Base-by-base conservation (phyloP, 1,140 invertebrate species). In the Centruroides vittatus region DNA sequence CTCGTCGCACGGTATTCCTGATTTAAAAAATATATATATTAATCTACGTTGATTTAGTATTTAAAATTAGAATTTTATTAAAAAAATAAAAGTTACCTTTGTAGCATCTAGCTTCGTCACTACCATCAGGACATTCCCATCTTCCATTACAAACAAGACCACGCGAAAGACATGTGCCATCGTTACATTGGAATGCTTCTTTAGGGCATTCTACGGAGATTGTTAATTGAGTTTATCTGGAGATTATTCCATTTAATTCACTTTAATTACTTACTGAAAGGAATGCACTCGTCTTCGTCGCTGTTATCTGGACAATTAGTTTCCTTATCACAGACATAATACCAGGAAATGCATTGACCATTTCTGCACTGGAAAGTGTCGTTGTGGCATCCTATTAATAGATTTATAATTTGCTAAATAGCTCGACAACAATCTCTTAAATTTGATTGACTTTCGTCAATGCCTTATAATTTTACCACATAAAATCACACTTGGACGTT, bases 81-180 rank as follows among this genome's bases (percentile, higher is more conserved):
- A n/a, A n/a, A 60, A 54, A 47, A 58, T 35, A 60, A 5, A 47
- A 41, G 36, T 54, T 63, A 69, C 69, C 67, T 66, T 65, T 65
- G 50, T 80, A 78, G 69, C 88, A 91, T 62, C 83, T 82, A 8
- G 78, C 72, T 72, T 93, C 89, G 67, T 92, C 88, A 69, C 89
- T 86, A 12, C 85, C 86, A 52, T 82, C 80, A 0, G 84, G 82
- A 71, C 88, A 92, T 70, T 91, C 86, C 50, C 74, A 75, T 8
- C 76, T 78, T 1, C 88, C 88, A 72, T 93, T 87, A 71, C 89
- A 92, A 3, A 86, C 73, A 0, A 79, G 75, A 0, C 85, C 84
- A 6, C 83, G 78, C 0, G 86, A 86, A 58, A 91, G 81, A 74
- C 88, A 93, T 3, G 67, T 66, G 13, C 68, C 68, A 51, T 69